Evolutionary conservation across 2,113 vertebrate genomes (phyloP).

Genomic region (Gallinago media): DNA sequence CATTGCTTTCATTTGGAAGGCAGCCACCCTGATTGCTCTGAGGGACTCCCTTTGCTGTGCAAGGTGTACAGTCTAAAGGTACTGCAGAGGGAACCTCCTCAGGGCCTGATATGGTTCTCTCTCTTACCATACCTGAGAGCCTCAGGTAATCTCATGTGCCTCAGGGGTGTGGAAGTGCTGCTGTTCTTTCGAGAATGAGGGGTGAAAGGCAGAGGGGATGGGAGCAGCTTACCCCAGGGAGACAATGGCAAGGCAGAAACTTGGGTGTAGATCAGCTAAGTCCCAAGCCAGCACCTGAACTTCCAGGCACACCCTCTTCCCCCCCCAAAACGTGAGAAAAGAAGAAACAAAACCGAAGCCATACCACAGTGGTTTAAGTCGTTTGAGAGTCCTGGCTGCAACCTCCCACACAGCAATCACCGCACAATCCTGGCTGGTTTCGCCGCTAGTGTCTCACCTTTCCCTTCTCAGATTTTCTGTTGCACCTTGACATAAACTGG

Average conservation of each 20-base stretch:
- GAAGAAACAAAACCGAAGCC: constrained; percentile 24
- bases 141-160: not conserved
- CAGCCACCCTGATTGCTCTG: not conserved
- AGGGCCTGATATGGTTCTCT: not conserved
- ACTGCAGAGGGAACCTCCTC: not conserved
- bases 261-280: not conserved
- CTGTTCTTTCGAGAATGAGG: not conserved
- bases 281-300: not conserved
- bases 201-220: not conserved
- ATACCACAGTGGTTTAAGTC: not conserved
- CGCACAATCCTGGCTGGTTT: not conserved
- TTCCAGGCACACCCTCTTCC: not conserved
- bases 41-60: not conserved
- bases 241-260: not conserved
- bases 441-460: not conserved
- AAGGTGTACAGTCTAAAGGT: not conserved
- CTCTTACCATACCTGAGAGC: not conserved
- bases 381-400: not conserved
- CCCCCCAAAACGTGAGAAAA: constrained; percentile 19
- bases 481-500: not conserved
- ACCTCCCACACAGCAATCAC: constrained; percentile 8
- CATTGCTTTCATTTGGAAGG: not conserved
- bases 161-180: not conserved
- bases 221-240: not conserved
- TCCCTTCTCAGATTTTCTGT: not conserved